Percentiles rank a stretch among this genome's conserved stretches.
Evolutionary conservation across 1,140 invertebrate genomes (phyloP).

Genomic region (Heliothis subflexa): DNA sequence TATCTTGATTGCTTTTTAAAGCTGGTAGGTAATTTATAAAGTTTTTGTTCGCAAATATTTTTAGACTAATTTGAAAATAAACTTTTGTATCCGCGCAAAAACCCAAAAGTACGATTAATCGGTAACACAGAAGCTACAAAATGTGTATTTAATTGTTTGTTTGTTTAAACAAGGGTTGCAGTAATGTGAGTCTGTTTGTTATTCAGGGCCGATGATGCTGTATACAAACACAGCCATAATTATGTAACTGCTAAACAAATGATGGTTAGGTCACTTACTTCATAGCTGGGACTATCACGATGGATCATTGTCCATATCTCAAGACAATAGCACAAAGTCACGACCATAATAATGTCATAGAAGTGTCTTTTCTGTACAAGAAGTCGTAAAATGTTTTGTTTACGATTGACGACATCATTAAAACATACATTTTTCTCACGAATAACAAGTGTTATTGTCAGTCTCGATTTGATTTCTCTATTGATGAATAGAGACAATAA

Average conservation of each 20-base stretch:
- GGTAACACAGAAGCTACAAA: neutral
- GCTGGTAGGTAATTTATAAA: neutral
- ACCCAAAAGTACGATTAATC: neutral
- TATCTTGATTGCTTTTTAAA: neutral
- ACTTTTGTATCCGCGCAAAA: neutral
- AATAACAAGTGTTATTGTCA: neutral
- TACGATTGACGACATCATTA: neutral
- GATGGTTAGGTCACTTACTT: too few relatives aligned
- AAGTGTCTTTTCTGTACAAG: neutral
- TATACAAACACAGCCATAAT: too few relatives aligned
- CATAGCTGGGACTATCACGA: too few relatives aligned
- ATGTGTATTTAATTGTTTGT: too few relatives aligned
- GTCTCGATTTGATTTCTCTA: neutral
- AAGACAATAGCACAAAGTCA: neutral
- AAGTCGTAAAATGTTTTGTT: constrained; percentile 3
- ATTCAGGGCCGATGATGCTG: too few relatives aligned
- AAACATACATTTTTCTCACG: neutral
- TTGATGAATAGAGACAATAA: neutral
- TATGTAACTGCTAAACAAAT: too few relatives aligned
- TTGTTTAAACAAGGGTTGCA: too few relatives aligned
- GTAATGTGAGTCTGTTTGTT: too few relatives aligned
- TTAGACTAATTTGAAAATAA: constrained; percentile 9
- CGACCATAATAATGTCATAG: neutral
- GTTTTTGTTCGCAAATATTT: constrained; percentile 1
- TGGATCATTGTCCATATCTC: neutral